phyloP scores from a whole-genome alignment of 2,888 invertebrate genomes.

The Villa cingulata region DNA sequence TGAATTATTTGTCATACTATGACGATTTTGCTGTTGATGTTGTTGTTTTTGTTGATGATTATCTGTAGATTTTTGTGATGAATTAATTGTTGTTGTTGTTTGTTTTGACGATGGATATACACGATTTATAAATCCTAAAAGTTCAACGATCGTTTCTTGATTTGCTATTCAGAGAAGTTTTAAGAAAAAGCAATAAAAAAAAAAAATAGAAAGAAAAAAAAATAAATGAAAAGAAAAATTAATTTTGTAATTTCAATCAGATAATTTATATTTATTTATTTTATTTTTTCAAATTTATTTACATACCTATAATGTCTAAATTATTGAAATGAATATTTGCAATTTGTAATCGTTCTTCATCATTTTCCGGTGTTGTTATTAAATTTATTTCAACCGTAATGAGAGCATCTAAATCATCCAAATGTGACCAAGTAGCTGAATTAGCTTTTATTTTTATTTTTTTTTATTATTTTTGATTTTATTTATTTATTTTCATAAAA shows the following conservation, averaged over 20 bases:
- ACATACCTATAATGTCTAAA: conserved; percentile 78
- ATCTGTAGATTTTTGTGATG: background rate
- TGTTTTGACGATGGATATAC: conserved; percentile 40
- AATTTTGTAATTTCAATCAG: background rate
- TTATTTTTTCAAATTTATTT: background rate
- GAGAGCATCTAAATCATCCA: conserved; percentile 51
- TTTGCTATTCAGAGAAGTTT: conserved; percentile 58
- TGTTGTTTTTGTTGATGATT: background rate
- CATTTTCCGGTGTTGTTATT: conserved; percentile 36
- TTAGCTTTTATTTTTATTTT: conserved; percentile 15
- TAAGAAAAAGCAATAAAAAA: conserved; percentile 10
- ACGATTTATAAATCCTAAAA: conserved; percentile 75
- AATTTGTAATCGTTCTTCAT: conserved; percentile 48
- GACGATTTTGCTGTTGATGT: conserved; percentile 13
- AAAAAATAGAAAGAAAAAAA: background rate
- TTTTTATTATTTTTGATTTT: background rate
- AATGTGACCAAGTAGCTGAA: conserved; percentile 22
- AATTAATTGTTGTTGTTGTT: conserved; percentile 5
- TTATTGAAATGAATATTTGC: conserved; percentile 88
- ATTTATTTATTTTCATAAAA: background rate
- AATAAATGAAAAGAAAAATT: background rate
- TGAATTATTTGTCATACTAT: background rate
- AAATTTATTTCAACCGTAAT: conserved; percentile 71
- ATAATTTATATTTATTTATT: too few species aligned
- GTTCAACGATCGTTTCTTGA: conserved; percentile 87